Base-by-base conservation (phyloP, 2,888 invertebrate species). In the Cantharis lateralis region DNA sequence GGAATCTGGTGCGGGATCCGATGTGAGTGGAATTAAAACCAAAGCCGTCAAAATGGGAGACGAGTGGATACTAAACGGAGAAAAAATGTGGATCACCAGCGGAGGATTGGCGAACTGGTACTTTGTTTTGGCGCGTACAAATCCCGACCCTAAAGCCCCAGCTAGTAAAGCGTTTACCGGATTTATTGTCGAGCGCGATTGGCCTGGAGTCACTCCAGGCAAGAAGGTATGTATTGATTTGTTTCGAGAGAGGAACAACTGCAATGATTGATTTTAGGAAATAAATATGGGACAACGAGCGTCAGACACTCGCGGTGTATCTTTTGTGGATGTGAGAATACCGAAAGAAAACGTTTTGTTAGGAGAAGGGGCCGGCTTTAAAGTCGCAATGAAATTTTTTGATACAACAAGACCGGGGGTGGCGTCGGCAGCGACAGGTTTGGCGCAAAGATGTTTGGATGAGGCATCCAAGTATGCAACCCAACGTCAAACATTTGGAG, bases 11-110 rank as follows among this genome's bases (percentile, higher is more conserved):
- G 97, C 97, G 0, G 99, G 99, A 0, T 98, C 98, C 0, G 99
- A 99, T 88, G 99, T 99, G 1, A 95, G 94, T 32, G 97, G 96
- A 10, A 89, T 98, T 24, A 96, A 95, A 89, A 98, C 98, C 0
- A 93, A 90, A 81, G 98, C 98, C 0, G 98, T 93, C 84, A 97
- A 97, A 87, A 98, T 98, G 87, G 98, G 98, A 1, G 95, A 97
- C 81, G 96, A 98, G 86, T 99, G 95, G 90, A 93, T 99, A 79
- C 86, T 99, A 24, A 95, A 88, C 87, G 99, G 99, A 0, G 96
- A 97, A 86, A 99, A 99, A 89, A 99, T 99, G 98, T 99, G 99
- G 99, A 99, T 99, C 85, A 99, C 99, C 71, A 98, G 98, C 87
- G 98, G 97, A 28, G 98, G 97, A 66, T 95, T 96, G 48, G 98